Evolutionary conservation across 2,113 vertebrate species (phyloP), one percentile per base, ranked within the genome.

Genomic region (Emydocephalus ijimae): DNA sequence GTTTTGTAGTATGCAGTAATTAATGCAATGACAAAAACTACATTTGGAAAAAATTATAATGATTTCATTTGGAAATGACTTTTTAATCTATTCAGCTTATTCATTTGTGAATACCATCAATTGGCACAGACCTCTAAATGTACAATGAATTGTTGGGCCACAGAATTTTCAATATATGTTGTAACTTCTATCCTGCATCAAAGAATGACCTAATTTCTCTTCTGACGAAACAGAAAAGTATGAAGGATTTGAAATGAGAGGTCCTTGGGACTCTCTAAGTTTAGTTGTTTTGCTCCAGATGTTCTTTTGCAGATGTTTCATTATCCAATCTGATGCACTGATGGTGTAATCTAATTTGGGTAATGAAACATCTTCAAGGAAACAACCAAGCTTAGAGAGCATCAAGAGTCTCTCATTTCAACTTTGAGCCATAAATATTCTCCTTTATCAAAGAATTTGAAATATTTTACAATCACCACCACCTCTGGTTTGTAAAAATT

Each of bases 131-230:
- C 74, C 48, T 20, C 64, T 89, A 88, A 88, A 29, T 87, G 21
- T 0, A 64, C 87, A 9, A 21, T 64, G 90, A 87, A 94, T 74
- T 1, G 7, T 12, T 0, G 90, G 6, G 18, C 93, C 0, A 23
- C 24, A 64, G 50, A 1, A 56, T 86, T 90, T 18, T 86, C 18
- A 15, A 89, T 9, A 85, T 29, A 52, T 59, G 29, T 4, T 43
- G 0, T 23, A 2, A 88, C 69, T 90, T 54, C 29, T 88, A 6
- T 87, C 1, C 0, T 69, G 89, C 15, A 0, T 92, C 87, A 92
- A 2, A 57, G 89, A 93, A 91, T 59, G 48, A 48, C 55, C 43
- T 89, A 50, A 45, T 93, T 92, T 87, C 10, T 87, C 74, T 57
- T 91, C 20, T 50, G 15, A 52, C 56, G 11, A 20, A 8, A 81